phyloP scores from a whole-genome alignment of 2,113 vertebrate species.

The Limnothrissa miodon region DNA sequence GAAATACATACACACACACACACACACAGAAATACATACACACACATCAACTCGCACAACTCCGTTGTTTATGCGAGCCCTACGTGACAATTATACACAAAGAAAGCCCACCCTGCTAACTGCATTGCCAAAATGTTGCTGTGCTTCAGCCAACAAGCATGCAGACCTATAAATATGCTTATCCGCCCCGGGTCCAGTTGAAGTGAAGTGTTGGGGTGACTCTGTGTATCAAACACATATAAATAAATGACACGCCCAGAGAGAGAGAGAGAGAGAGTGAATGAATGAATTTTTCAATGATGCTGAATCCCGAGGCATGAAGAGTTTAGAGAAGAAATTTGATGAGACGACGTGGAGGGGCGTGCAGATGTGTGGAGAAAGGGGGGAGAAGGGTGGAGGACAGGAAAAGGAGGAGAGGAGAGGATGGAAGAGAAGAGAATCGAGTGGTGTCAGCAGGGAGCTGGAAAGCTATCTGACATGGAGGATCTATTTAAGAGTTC shows the following conservation, averaged over 20 bases:
- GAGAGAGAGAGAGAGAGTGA: background rate
- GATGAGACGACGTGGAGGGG: background rate
- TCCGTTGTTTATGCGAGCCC: background rate
- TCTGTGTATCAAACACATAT: background rate
- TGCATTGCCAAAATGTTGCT: slow-evolving; percentile 31
- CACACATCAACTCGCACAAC: slow-evolving; percentile 16
- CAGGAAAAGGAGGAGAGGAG: background rate
- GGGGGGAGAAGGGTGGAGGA: background rate
- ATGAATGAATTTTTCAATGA: slow-evolving; percentile 29
- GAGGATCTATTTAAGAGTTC: background rate
- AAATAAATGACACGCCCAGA: background rate
- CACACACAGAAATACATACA: slow-evolving; percentile 44
- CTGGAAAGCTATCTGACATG: background rate
- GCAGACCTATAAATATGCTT: slow-evolving; percentile 4
- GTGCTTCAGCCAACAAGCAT: background rate
- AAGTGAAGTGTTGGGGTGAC: background rate
- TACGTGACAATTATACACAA: background rate
- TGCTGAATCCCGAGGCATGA: slow-evolving; percentile 18
- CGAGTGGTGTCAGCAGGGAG: background rate
- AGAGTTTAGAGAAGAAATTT: background rate
- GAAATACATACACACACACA: slow-evolving; percentile 35
- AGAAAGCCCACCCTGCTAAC: background rate
- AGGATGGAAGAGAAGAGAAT: background rate
- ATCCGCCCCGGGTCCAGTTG: background rate
- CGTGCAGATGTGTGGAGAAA: background rate